Evolutionary conservation across 37 sponge, comb jelly and placozoan genomes (phyloP), one percentile per base, ranked within the genome.

Genomic region (Tethya wilhelma): DNA sequence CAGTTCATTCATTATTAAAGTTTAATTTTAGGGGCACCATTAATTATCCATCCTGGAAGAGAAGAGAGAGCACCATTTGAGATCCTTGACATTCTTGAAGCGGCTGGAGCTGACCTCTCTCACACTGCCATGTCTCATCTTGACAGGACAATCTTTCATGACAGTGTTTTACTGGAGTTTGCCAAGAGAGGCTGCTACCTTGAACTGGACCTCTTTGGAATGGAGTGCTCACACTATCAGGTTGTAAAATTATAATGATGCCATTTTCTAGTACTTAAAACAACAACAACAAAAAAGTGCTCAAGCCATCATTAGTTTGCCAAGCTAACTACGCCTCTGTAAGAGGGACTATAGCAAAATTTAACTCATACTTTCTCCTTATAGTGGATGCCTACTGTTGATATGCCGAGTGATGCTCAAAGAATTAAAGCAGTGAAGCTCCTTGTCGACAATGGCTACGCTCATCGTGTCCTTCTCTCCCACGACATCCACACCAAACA

Each of bases 401-500:
- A 86, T 64, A 70, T 91, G 63, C 79, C 84, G 0, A 86, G 79
- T 79, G 92, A 91, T 86, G 92, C 88, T 41, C 87, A 91, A 56
- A 77, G 80, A 7, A 86, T 91, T 7, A 67, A 91, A 41, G 77
- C 49, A 45, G 75, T 91, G 29, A 91, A 91, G 53, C 45, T 73
- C 6, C 70, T 91, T 26, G 63, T 86, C 25, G 88, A 87, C n/a
- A 56, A 77, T n/a, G 87, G 87, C 5, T 83, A 53, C 69, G 28
- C 40, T n/a, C 26, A 87, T 39, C 72, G 60, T 36, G 36, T 91
- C 4, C 38, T 86, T 26, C 56, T 91, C 9, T 72, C 92, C 7
- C 87, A 83, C 23, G 92, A 91, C 56, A 72, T 91, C 0, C 87
- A 86, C 74, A 86, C 88, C 12, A 91, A 86, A 70, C 92, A 91